phyloP scores from a whole-genome alignment of 2,888 invertebrate species.

The Conomelus anceps region DNA sequence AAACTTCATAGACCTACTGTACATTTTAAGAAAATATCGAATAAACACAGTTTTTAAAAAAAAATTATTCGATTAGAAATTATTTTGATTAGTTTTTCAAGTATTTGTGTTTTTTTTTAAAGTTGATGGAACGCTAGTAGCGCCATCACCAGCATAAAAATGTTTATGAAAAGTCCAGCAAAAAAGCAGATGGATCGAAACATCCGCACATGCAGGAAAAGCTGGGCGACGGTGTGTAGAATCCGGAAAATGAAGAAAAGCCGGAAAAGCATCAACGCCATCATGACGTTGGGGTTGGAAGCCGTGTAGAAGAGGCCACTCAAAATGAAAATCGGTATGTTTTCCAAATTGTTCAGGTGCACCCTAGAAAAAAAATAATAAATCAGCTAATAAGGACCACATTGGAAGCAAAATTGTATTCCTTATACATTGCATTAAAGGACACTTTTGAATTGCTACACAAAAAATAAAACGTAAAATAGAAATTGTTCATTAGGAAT shows the following conservation, averaged over 20 bases:
- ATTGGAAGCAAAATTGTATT: too few species aligned
- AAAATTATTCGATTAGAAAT: too few species aligned
- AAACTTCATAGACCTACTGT: too few species aligned
- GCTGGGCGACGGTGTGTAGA: slow-evolving; percentile 32
- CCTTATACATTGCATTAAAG: too few species aligned
- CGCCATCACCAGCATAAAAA: slow-evolving; percentile 29
- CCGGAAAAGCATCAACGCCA: slow-evolving; percentile 33
- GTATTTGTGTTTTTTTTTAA: too few species aligned
- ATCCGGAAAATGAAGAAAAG: slow-evolving; percentile 33
- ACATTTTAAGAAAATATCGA: too few species aligned
- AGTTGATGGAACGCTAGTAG: slow-evolving; percentile 29
- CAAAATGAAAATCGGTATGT: slow-evolving; percentile 34
- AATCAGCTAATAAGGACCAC: neutral
- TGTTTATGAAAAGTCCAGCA: slow-evolving; percentile 28
- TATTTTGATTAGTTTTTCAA: too few species aligned
- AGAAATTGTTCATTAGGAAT: too few species aligned
- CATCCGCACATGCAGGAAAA: slow-evolving; percentile 30
- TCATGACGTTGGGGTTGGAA: slow-evolving; percentile 31
- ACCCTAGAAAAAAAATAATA: slow-evolving; percentile 30
- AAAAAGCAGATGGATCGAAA: slow-evolving; percentile 32
- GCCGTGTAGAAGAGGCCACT: slow-evolving; percentile 33
- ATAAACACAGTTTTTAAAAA: too few species aligned
- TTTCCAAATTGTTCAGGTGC: slow-evolving; percentile 35
- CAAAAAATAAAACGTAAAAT: too few species aligned
- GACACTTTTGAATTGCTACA: neutral